Evolutionary conservation across 1,140 invertebrate genomes (phyloP), one percentile per base, ranked within the genome.

Genomic region (Zaprionus gabonicus): DNA sequence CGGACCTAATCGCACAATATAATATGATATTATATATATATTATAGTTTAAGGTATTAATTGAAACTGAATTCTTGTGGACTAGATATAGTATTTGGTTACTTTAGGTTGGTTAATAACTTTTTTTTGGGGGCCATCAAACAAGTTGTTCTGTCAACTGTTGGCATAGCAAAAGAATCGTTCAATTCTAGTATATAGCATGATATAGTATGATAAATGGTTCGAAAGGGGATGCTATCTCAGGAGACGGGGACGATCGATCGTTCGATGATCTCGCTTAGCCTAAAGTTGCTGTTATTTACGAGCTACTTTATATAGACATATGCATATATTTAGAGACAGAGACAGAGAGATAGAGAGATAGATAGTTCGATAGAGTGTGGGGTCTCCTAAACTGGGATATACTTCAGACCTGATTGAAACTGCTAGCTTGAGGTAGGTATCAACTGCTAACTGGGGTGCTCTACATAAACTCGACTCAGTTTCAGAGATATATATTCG

Each of bases 111-210:
- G 81, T 88, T 87, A 88, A 88, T 88, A 88, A 88, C 84, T 84
- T 77, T 72, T 17, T 64, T 72, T 74, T 44, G 41, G 56, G 56
- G 71, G 76, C 72, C 49, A 80, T 76, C 64, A 72, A 78, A 73
- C 65, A 69, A 72, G 85, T 90, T 90, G 85, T 90, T 90, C 85
- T 90, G 85, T 90, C 86, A 90, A 90, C 85, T 80, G 78, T 88
- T 81, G 72, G 72, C 82, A 85, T 85, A 85, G 82, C 81, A 77
- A 60, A 55, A 71, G 53, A 69, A 70, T 81, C 73, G 69, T 83
- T 84, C 73, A 72, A 73, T 53, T 77, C 79, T 75, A 77, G 69
- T 86, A 81, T 82, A 78, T 67, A 76, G 63, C 70, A 76, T 66
- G 70, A 46, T 36, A 66, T 20, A 65, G 49, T 44, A 67, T 76